Evolutionary conservation across 1,140 invertebrate genomes (phyloP).

Genomic region (Neodiprion virginianus): DNA sequence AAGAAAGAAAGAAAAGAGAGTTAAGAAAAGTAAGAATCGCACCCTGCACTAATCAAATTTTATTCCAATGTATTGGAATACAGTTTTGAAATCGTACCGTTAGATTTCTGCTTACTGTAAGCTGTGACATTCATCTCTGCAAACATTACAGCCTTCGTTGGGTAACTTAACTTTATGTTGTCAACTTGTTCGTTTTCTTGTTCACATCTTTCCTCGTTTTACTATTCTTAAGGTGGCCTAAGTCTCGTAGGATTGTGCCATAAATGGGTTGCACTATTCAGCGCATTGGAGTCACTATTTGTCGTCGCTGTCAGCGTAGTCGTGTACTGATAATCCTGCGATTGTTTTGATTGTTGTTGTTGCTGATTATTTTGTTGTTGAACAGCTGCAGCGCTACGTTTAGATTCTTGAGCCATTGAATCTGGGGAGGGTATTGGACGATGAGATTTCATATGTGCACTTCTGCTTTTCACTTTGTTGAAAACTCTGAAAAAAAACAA

Average conservation of each 20-base stretch:
- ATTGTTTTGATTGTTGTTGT: constrained; percentile 17
- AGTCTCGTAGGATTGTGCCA: constrained; percentile 59
- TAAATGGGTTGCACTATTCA: constrained; percentile 41
- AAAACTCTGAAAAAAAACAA: constrained; percentile 83
- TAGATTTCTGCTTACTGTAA: neutral
- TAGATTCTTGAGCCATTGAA: constrained; percentile 61
- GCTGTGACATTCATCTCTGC: neutral
- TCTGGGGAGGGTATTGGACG: constrained; percentile 68
- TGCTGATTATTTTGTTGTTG: constrained; percentile 22
- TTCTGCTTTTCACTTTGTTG: constrained; percentile 96
- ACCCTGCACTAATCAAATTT: no score
- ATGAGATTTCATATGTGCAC: constrained; percentile 98
- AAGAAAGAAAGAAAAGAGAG: no score
- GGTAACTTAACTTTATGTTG: constrained; percentile 56
- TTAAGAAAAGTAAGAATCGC: no score
- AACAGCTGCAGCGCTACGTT: constrained; percentile 32
- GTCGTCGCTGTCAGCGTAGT: constrained; percentile 26
- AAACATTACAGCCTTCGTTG: constrained; percentile 55
- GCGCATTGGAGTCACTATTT: constrained; percentile 39
- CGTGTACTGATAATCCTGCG: constrained; percentile 15
- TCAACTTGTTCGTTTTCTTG: constrained; percentile 32
- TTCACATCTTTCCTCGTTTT: neutral
- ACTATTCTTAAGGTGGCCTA: constrained; percentile 55
- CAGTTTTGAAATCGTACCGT: constrained; percentile 31
- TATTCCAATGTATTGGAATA: neutral